Base-by-base conservation (phyloP, 2,113 vertebrate species). In the Sturnira hondurensis region DNA sequence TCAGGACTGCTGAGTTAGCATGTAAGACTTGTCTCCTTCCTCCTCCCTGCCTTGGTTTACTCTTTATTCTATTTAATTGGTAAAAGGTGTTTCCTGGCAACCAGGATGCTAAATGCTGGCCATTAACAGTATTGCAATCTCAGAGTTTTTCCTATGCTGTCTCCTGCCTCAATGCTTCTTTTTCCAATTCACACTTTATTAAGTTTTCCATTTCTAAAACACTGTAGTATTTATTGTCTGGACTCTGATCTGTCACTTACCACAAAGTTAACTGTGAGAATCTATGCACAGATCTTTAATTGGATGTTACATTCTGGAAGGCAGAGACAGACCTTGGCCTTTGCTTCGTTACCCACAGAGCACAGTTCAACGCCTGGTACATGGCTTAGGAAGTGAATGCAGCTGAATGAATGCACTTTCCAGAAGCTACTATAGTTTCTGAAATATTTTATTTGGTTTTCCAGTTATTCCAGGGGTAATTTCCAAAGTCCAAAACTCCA, bases 181-280 rank as follows among this genome's bases (percentile, higher is more conserved):
- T 50, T 41, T 50, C 2, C 2, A 70, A 28, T 77, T 89, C 17
- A 74, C 1, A 56, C 19, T 68, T 31, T 50, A 52, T 81, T 52
- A 58, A 33, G 58, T 63, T 78, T 85, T 14, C 14, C 3, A 70
- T 61, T 91, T 95, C 71, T 82, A 86, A 82, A 89, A 7, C 4
- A 24, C 9, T 71, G 33, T 0, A 31, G 2, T 43, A 76, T 52
- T 77, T 54, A 68, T 45, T 92, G 36, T 5, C 36, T 89, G 16
- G 24, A 82, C 9, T 65, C 38, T 38, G 22, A 28, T 50, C 26
- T 50, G 76, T 74, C 43, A 81, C 5, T 78, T 47, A 22, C 70
- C 63, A 52, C 6, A 61, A 0, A 5, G 54, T 45, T 17, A 84
- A 54, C 17, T 31, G 31, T 33, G 73, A 20, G 13, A 74, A 38